phyloP scores from a whole-genome alignment of 2,113 vertebrate genomes.

The Indicator maculatus region DNA sequence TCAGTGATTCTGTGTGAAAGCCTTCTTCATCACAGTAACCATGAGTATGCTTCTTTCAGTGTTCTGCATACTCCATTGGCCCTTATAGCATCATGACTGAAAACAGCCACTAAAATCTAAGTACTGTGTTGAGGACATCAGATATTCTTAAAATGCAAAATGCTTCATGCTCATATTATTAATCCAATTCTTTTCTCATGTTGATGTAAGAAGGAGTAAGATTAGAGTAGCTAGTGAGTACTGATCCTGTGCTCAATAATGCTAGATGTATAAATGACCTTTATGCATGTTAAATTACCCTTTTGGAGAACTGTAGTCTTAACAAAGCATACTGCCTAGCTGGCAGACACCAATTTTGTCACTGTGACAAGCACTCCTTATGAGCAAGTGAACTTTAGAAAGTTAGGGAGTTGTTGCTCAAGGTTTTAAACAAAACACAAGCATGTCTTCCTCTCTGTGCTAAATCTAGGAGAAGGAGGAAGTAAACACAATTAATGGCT shows the following conservation, averaged over 20 bases:
- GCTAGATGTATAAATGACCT: not conserved
- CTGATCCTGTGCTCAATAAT: not conserved
- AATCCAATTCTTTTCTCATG: not conserved
- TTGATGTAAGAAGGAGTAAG: not conserved
- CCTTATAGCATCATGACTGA: not conserved
- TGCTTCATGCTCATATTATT: not conserved
- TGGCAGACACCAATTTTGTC: not conserved
- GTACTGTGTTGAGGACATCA: not conserved
- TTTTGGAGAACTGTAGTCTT: not conserved
- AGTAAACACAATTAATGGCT: conserved; percentile 11
- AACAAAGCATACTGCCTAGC: not conserved
- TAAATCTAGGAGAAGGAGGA: conserved; percentile 21
- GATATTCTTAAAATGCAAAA: not conserved
- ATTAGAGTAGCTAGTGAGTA: not conserved
- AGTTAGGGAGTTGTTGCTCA: not conserved
- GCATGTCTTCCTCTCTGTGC: not conserved
- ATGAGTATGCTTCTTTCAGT: not conserved
- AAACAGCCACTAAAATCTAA: not conserved
- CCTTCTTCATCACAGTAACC: not conserved
- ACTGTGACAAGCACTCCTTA: not conserved
- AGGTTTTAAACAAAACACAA: not conserved
- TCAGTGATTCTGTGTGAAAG: no score
- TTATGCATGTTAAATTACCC: not conserved
- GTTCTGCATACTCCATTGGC: not conserved
- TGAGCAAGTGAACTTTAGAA: not conserved